Base-by-base conservation (phyloP, 2,888 invertebrate species). In the Sinodicranocentrus sp. region DNA sequence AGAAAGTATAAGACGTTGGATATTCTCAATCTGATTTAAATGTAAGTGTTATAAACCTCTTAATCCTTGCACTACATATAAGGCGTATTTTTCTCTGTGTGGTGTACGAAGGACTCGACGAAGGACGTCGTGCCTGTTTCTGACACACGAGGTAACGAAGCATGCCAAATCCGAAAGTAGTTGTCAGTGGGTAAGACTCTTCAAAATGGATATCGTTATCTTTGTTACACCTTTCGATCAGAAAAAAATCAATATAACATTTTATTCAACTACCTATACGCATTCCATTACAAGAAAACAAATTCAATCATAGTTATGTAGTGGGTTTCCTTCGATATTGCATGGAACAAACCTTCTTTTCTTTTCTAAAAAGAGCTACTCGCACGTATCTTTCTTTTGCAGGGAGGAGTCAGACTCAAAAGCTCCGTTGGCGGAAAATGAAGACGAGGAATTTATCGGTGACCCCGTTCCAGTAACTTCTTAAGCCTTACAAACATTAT, bases 381-480 rank as follows among this genome's bases (percentile, higher is more conserved):
- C n/a, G n/a, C n/a, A n/a, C 39, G 39, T 39, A 5, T 39, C 6
- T 13, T 39, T 5, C 39, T 5, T 39, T 39, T 77, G 78, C 67
- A 72, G 70, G 25, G 85, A 63, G 17, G 78, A 82, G 65, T 77
- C 84, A 52, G 82, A 85, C 39, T 68, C 85, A 1, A 85, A 83
- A 68, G 85, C 85, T n/a, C 85, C 85, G 13, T 63, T 85, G 43
- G 84, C 85, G 28, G 85, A 82, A 43, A 84, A 82, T 63, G 85
- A 84, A 52, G 86, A 86, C 39, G 87, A 87, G 44, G 87, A 84
- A 39, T 72, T 84, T 71, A 21, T 59, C 57, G 87, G 85, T 3
- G 86, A 87, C 65, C 87, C 87, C 26, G 82, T 87, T 75, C 87
- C 87, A 75, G 86, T 86, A 61, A 82, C 61, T n/a, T 73, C 6